Base-by-base conservation (phyloP, 2,888 invertebrate genomes). In the Zonitis immaculata region DNA sequence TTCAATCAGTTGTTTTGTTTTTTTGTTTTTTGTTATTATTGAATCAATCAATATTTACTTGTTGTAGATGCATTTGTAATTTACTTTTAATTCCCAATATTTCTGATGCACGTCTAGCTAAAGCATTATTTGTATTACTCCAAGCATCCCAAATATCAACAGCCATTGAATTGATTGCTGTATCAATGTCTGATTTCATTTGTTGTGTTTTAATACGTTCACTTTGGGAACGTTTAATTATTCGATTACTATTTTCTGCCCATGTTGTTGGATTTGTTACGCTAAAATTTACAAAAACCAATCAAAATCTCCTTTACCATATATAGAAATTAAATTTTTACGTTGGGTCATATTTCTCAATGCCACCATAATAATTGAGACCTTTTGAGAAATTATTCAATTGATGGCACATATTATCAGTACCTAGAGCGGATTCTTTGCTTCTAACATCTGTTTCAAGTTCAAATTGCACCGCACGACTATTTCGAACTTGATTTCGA, bases 141-240 rank as follows among this genome's bases (percentile, higher is more conserved):
- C 93, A 94, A 48, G 86, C 82, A 74, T 91, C 88, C 93, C 93
- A 93, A 67, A 92, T 87, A 68, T 89, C 86, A 61, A 87, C 85
- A n/a, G 91, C 85, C 4, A 88, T 83, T 25, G 85, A 82, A 73
- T 88, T 90, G 48, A 92, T 84, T 56, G 90, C 76, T 65, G 89
- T 87, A 57, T 92, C 91, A 7, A 88, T 82, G 65, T 91, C 91
- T 66, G 84, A 75, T 43, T 91, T 81, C 74, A 92, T 80, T 76
- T 92, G 91, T 27, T 84, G 79, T 1, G 90, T 86, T 71, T 87
- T 88, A 57, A 87, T 86, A 43, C 93, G 81, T 74, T 92, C 91
- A 11, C 85, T 82, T 77, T 92, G 92, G 12, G 91, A 90, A 68
- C 84, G 82, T 75, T 87, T 85, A 59, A 89, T 82, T 65, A 87